Base-by-base conservation (phyloP, 1,140 invertebrate species). In the Drosophila prosaltans region DNA sequence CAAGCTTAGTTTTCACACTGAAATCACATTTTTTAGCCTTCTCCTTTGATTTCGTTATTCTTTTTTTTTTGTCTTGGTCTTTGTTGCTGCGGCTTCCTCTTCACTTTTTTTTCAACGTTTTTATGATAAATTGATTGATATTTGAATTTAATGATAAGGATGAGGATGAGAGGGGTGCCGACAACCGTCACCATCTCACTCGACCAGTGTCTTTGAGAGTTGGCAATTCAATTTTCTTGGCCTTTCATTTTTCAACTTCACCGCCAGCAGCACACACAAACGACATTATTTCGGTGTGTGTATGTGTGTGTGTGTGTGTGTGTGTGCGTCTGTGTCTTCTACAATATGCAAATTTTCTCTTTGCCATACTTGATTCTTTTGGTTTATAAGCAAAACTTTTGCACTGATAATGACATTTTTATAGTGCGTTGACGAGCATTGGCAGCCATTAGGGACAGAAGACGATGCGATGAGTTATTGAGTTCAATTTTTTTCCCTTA, bases 71-170 rank as follows among this genome's bases (percentile, higher is more conserved):
- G 73, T 39, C 43, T 55, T 16, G 21, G 45, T 64, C 40, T 41
- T 51, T 36, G 5, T 51, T 32, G 40, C 36, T 30, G n/a, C 11
- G 28, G 8, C 41, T 48, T 54, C 5, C 28, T 9, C 10, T 16
- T 21, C 26, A 3, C 6, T 3, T 36, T 36, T 10, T 21, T 24
- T 48, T 10, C n/a, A 10, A 2, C 16, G 66, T 61, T 71, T 73
- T 89, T 89, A 89, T 89, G 84, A 89, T 89, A 89, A 89, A 89
- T 89, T 89, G 84, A 89, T 89, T 89, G 84, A 89, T 89, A 89
- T 89, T 89, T 84, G 84, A 89, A 89, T 89, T 89, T 89, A 89
- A 89, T 89, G 84, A 89, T 89, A 84, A 81, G 64, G 74, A 65
- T 41, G 65, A 48, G 59, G 54, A 43, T 24, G 8, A 11, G 21